Base-by-base conservation (phyloP, 1,140 invertebrate species). In the Bactericera cockerelli region DNA sequence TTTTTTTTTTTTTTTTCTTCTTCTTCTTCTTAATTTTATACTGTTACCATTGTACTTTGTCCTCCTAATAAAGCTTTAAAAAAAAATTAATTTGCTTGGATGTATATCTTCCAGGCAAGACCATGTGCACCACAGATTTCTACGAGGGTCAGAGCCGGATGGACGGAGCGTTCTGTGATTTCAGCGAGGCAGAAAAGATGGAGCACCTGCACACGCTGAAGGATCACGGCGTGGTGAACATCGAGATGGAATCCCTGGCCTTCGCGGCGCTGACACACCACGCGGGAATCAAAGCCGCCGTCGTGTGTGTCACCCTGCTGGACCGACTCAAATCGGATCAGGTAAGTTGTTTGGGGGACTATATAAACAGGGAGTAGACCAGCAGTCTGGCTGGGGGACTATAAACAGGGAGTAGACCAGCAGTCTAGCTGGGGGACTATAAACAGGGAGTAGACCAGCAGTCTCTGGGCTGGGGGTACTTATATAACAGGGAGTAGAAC, bases 161-260 rank as follows among this genome's bases (percentile, higher is more conserved):
- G 59, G 95, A 99, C 71, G 96, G 96, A 1, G 93, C 93, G 3
- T 97, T 98, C 73, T 98, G 94, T 71, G 90, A 96, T 59, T 97
- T 90, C 72, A 83, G 78, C 1, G 85, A 91, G 69, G 72, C 77
- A 1, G 93, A 99, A 53, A 96, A 96, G 73, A 82, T 93, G 77
- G 81, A 83, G 14, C 98, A 92, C 67, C 72, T 98, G 57, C 76
- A 81, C 31, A 79, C 81, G 61, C 68, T 97, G 56, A 79, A 86
- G 38, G 77, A 84, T 19, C 71, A 80, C 21, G 91, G 89, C 1
- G 86, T 99, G 2, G 79, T 87, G 1, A 99, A 99, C 70, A 97
- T 99, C 64, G 96, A 99, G 76, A 98, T 99, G 95, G 96, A 99
- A 73, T 84, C 87, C 1, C 78, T 89, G 0, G 83, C 85, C 24